Percentiles rank a stretch among this genome's conserved stretches.
phyloP scores from a whole-genome alignment of 2,797 vertebrate genomes.

The Limosa lapponica region DNA sequence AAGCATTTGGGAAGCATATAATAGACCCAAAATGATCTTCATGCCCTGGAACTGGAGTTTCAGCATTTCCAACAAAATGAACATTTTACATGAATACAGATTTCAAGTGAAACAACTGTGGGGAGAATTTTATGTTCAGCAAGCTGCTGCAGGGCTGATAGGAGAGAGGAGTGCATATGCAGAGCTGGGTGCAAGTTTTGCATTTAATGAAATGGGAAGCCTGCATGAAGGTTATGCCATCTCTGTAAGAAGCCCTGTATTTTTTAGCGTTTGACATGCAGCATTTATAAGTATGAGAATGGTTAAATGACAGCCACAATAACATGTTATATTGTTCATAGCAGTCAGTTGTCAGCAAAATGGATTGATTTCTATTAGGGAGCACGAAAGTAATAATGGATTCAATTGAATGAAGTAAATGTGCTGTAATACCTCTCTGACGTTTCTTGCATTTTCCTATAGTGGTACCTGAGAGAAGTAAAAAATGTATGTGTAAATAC shows the following conservation, averaged over 20 bases:
- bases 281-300: not conserved
- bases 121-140: not conserved
- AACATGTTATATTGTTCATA: not conserved
- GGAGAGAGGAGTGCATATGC: not conserved
- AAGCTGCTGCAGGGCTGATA: not conserved
- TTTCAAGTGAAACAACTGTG: not conserved
- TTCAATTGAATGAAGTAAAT: not conserved
- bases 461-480: constrained; percentile 29
- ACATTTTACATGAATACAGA: not conserved
- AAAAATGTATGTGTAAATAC: constrained; percentile 26
- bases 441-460: constrained; percentile 10
- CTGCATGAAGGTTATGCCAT: not conserved
- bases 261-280: not conserved
- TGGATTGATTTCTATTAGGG: not conserved
- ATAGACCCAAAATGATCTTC: not conserved
- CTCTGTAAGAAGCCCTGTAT: not conserved
- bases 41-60: not conserved
- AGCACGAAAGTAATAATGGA: not conserved
- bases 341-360: constrained; percentile 18
- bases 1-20: not conserved
- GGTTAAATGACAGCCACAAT: constrained; percentile 2
- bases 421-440: not conserved
- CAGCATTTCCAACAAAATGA: not conserved
- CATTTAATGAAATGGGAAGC: not conserved
- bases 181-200: not conserved